phyloP scores from a whole-genome alignment of 2,888 invertebrate genomes.

The Callosobruchus maculatus region DNA sequence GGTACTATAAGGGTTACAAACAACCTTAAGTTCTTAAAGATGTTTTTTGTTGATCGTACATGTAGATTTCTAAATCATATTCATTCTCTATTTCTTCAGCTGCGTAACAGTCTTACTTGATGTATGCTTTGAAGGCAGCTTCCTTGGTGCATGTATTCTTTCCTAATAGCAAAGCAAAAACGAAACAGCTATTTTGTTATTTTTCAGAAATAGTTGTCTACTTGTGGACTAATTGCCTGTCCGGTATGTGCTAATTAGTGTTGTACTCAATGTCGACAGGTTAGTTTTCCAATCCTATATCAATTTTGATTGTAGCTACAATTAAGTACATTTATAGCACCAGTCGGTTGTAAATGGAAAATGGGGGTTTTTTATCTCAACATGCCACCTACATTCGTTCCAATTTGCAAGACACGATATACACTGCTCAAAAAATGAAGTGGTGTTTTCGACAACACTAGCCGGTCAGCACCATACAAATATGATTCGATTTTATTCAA shows the following conservation, averaged over 20 bases:
- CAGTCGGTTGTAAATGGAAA: too few relatives aligned
- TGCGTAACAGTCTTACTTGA: background rate
- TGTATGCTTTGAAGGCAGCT: background rate
- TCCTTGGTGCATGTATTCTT: constrained; percentile 1
- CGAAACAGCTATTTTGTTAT: background rate
- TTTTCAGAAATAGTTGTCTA: constrained; percentile 19
- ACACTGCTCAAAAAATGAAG: background rate
- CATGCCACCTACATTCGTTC: background rate
- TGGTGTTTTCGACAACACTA: too few relatives aligned
- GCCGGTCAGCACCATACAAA: too few relatives aligned
- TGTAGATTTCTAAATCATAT: too few relatives aligned
- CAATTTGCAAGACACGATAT: background rate
- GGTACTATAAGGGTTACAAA: too few relatives aligned
- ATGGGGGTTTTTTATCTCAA: background rate
- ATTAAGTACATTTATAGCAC: background rate
- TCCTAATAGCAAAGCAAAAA: background rate
- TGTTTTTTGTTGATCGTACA: too few relatives aligned
- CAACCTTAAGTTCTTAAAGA: too few relatives aligned
- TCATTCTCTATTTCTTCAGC: background rate
- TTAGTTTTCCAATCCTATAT: constrained; percentile 16
- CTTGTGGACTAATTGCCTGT: constrained; percentile 25
- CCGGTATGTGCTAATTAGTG: constrained; percentile 28
- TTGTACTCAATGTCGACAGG: constrained; percentile 26
- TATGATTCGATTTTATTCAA: too few relatives aligned
- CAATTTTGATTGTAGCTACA: constrained; percentile 5